Percentiles rank a stretch among this genome's conserved stretches.
phyloP scores from a whole-genome alignment of 30 jellyfish, hydroid and myxozoan species.

The Nemopilema nomurai region DNA sequence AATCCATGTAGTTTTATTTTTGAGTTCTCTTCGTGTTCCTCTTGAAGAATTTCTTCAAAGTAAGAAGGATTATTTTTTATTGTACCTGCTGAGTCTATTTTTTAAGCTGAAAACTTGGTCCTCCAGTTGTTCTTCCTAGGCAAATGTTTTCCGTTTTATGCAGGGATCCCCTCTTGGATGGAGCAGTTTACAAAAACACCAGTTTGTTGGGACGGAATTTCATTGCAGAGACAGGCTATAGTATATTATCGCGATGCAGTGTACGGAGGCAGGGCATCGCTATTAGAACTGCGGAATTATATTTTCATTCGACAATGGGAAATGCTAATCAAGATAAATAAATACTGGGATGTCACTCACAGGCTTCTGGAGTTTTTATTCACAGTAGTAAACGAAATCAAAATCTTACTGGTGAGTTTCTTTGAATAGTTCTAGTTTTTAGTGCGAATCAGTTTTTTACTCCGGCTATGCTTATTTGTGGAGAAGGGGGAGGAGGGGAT shows the following conservation, averaged over 20 bases:
- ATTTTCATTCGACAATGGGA: constrained; percentile 85
- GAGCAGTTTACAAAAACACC: constrained; percentile 54
- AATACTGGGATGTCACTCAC: constrained; percentile 73
- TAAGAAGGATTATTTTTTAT: too few relatives aligned
- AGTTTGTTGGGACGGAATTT: constrained; percentile 83
- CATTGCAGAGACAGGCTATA: constrained; percentile 51
- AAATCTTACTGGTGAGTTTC: constrained; percentile 65
- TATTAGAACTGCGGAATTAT: constrained; percentile 86
- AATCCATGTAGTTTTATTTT: too few relatives aligned
- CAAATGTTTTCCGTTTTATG: too few relatives aligned
- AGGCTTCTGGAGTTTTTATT: constrained; percentile 73
- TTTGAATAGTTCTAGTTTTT: background rate
- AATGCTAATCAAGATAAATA: constrained; percentile 61
- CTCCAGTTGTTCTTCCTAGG: too few relatives aligned
- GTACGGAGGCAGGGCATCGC: constrained; percentile 74
- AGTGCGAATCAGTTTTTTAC: background rate
- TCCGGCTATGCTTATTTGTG: too few relatives aligned
- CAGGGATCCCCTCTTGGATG: constrained; percentile 90
- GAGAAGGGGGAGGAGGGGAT: too few relatives aligned
- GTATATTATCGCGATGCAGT: constrained; percentile 57
- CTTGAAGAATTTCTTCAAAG: too few relatives aligned
- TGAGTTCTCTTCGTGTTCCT: too few relatives aligned
- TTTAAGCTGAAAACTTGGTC: too few relatives aligned
- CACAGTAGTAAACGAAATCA: constrained; percentile 82
- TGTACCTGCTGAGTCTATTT: too few relatives aligned